Evolutionary conservation across 2,888 invertebrate genomes (phyloP), one percentile per base, ranked within the genome.

Genomic region (Netelia virgata): DNA sequence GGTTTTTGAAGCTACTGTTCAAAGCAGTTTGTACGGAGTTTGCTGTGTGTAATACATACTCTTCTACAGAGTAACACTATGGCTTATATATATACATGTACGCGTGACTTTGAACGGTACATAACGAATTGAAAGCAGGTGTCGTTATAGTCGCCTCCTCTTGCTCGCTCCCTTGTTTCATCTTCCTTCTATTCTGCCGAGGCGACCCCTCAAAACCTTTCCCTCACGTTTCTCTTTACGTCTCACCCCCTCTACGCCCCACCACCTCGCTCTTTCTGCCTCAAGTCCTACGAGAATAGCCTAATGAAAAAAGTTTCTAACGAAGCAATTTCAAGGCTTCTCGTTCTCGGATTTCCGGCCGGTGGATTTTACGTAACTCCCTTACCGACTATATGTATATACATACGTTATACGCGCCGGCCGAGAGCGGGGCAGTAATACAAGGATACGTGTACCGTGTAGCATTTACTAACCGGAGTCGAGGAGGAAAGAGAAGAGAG

Each of bases 221-320:
- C 74, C 20, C 66, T 57, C 57, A 47, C 68, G 63, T 66, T 72
- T 61, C 61, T 74, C 83, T 72, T 70, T 41, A 74, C 64, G 68
- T 57, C 76, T 50, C 81, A 47, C 16, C 23, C 36, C 36, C 36
- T 5, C 36, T 6, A 36, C 6, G 36, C 36, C 57, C 57, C 8
- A 14, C 47, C 14, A 10, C n/a, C 16, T 41, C 28, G 10, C 55
- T 55, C 41, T 61, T 61, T 61, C n/a, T 61, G n/a, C 14, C 61
- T 57, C 69, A 50, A 68, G 61, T 85, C 72, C 79, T 66, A 68
- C 82, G 85, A 85, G 85, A 85, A 85, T 85, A 72, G 85, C 82
- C 85, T 85, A 85, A 85, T 85, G 85, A 85, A 85, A 85, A 85
- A 85, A 85, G 79, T 85, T 85, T 85, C 85, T 85, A 85, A 85